Base-by-base conservation (phyloP, 2,888 invertebrate genomes). In the Sphinx pinastri region DNA sequence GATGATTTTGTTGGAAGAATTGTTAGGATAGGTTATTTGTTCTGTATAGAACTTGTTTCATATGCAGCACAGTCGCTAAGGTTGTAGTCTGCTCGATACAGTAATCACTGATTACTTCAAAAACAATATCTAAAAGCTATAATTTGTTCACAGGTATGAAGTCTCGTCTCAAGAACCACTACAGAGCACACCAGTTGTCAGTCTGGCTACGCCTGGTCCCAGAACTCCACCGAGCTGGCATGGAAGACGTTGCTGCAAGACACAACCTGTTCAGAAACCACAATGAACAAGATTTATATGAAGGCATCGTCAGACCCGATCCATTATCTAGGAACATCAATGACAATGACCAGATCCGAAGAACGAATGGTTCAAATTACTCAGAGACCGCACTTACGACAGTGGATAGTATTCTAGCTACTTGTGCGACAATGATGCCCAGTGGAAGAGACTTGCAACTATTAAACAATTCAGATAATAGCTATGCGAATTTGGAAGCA, bases 161-260 rank as follows among this genome's bases (percentile, higher is more conserved):
- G 85, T 98, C 98, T 0, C 96, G 97, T 73, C 95, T 98, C 91
- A 98, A 98, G 86, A 98, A 98, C 87, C 99, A 99, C 93, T 99
- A 98, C 92, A 95, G 99, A 67, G 98, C 99, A 1, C 98, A 99
- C 90, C 98, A 99, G 86, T 95, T 99, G 68, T 98, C 99, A 66
- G 98, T 99, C 60, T 99, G 99, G 99, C 92, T 99, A 11, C 97
- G 99, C 8, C 95, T 99, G 10, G 97, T 99, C 66, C 99, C 99
- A 0, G 98, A 99, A 87, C 95, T 98, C 0, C 98, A 98, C 86
- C 94, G 97, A 69, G 97, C 97, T 0, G 98, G 98, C 5, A 98
- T 98, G 97, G 98, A 97, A 82, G 98, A 98, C 88, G 97, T 97
- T 11, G 97, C 97, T 59, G 96, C 97, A 0, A 94, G 97, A 66